Conservation (phyloP, 2,113 vertebrate genomes). For the Phasianus colchicus region DNA sequence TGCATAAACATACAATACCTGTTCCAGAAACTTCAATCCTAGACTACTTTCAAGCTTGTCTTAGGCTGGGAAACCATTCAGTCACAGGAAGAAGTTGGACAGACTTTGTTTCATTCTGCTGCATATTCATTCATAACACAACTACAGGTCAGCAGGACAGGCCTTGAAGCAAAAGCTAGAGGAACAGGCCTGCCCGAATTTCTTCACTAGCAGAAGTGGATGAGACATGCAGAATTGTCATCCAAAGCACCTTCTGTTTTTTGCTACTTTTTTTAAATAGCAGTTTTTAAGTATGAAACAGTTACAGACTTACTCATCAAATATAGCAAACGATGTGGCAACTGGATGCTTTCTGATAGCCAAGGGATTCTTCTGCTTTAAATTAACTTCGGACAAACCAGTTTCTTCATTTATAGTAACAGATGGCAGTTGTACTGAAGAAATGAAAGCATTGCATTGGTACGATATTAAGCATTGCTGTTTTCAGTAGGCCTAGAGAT, state of each 20-base stretch:
- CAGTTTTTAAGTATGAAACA: neutral
- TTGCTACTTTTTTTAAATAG: neutral
- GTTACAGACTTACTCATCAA: constrained; percentile 89
- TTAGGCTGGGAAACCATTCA: neutral
- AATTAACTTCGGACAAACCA: constrained; percentile 85
- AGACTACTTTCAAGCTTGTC: neutral
- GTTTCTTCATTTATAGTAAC: constrained; percentile 90
- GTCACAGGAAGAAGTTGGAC: neutral
- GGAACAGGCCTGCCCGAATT: neutral
- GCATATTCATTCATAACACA: neutral
- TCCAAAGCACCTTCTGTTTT: neutral
- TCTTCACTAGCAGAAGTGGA: neutral
- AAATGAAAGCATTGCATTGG: neutral
- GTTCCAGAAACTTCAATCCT: neutral
- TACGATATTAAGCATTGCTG: neutral
- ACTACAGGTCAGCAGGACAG: neutral
- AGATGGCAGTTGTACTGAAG: constrained; percentile 87
- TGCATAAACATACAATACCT: neutral
- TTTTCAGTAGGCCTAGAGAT: neutral
- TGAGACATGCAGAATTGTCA: neutral
- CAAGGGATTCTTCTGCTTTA: constrained; percentile 84
- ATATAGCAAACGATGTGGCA: constrained; percentile 90
- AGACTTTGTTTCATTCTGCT: neutral
- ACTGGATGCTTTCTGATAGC: constrained; percentile 86
- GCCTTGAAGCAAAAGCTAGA: accelerated